Conservation (phyloP, 2,113 vertebrate species). For the Eudorcas thomsonii region DNA sequence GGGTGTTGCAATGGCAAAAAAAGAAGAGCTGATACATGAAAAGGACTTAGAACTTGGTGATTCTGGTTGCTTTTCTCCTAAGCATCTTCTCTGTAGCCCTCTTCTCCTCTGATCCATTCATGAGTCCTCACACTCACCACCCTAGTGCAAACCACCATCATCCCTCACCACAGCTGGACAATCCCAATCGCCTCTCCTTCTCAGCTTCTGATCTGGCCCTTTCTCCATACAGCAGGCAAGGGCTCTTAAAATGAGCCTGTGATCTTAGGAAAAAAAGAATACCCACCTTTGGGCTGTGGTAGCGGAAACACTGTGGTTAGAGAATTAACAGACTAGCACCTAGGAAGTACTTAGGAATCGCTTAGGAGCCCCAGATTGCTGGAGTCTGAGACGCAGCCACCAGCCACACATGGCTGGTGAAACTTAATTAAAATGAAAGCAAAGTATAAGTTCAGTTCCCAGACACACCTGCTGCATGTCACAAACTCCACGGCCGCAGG, state of each 20-base stretch:
- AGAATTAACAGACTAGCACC: not conserved
- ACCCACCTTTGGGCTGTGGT: accelerated
- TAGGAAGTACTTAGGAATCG: not conserved
- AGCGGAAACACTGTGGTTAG: accelerated
- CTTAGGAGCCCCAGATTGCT: accelerated
- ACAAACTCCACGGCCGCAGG: accelerated
- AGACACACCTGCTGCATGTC: accelerated
- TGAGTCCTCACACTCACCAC: not conserved
- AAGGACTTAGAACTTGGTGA: not conserved
- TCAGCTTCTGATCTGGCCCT: not conserved
- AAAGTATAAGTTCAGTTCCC: not conserved
- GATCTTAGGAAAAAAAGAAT: not conserved
- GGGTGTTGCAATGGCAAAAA: not conserved
- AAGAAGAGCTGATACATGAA: not conserved
- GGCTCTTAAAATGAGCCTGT: not conserved
- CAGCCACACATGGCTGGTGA: not conserved
- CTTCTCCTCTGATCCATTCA: not conserved
- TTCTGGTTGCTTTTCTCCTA: accelerated
- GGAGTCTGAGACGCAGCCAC: accelerated
- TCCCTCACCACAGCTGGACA: not conserved
- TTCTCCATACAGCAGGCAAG: not conserved
- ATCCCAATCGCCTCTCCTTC: not conserved
- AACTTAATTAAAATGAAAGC: not conserved
- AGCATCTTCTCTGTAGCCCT: not conserved
- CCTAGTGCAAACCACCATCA: not conserved